Evolutionary conservation across 64 coral and sea anemone species (phyloP), one percentile per base, ranked within the genome.

Genomic region (Stichodactyla mertensii): DNA sequence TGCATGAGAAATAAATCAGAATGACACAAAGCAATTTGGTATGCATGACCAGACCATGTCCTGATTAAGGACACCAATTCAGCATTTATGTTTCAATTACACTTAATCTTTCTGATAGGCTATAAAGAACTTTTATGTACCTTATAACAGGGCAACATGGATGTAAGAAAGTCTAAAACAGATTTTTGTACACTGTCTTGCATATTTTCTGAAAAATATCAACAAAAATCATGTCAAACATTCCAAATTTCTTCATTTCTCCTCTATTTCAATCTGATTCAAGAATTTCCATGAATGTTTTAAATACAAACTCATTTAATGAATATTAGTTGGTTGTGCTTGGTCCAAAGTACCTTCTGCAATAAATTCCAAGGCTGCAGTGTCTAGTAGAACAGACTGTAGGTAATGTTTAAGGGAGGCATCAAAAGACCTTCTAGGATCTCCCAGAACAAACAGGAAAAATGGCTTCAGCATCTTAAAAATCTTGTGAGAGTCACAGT

Each of bases 361-460:
- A 82, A 18, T 57, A 14, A 87, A 51, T 19, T 82, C 15, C 83
- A 53, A 20, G 16, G 61, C 83, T 8, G 90, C 90, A 82, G 90
- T 52, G 5, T 92, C 84, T 14, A 92, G 53, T 23, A 92, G 85
- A 51, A 54, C 52, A 54, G 77, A 54, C 16, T 82, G 57, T 54
- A 92, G 77, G 24, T 92, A 59, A 19, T 83, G 60, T 61, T 77
- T 82, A 11, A 87, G 77, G 83, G 66, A 54, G 24, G 27, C 10
- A 87, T 82, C 61, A 57, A 83, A 52, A 82, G 85, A 45, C 18
- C 52, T 52, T 87, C 64, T 81, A 58, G 90, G 84, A 82, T 92
- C 90, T 77, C 45, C 77, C 60, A 92, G 71, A 1, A 92, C 78
- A 92, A 92, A 92, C n/a, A 66, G 79, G 26, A 92, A 59, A 87